These are phyloP conservation scores for Microvelia longipes DNA, from an alignment of 1,140 invertebrate genomes.

Conservation along the genomic window DNA sequence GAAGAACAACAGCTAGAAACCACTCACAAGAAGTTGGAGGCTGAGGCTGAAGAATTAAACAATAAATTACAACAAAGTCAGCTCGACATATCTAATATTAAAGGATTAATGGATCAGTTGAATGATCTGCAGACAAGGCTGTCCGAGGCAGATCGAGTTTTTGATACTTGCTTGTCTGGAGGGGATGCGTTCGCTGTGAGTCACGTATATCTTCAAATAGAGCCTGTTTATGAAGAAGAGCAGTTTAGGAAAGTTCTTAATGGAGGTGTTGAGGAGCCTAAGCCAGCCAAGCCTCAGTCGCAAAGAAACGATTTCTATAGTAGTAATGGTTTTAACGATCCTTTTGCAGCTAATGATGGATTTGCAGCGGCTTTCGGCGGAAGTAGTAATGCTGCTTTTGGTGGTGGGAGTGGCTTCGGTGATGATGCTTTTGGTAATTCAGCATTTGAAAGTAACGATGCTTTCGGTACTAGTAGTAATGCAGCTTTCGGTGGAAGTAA, in stretches of 20 bases:
- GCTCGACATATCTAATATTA: constrained; percentile 71
- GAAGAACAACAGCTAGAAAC: constrained; percentile 62
- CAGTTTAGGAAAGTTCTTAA: neutral
- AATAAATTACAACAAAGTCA: constrained; percentile 64
- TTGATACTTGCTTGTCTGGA: constrained; percentile 51
- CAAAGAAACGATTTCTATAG: neutral
- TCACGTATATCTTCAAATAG: constrained; percentile 47
- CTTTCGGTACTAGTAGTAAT: neutral
- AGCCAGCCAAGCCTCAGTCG: neutral
- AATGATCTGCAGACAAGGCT: constrained; percentile 68
- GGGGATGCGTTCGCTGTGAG: constrained; percentile 49
- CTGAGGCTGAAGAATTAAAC: constrained; percentile 54
- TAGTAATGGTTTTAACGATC: constrained; percentile 32
- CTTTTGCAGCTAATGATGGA: constrained; percentile 2
- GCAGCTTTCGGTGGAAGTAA: neutral
- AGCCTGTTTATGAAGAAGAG: constrained; percentile 43
- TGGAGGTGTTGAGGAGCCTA: neutral
- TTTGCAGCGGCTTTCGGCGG: constrained; percentile 8
- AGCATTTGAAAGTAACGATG: constrained; percentile 5
- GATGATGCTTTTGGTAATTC: neutral
- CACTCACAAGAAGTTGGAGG: constrained; percentile 48
- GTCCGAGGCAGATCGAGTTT: constrained; percentile 51
- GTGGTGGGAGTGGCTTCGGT: neutral
- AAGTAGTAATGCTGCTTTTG: constrained; percentile 1
- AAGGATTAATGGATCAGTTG: constrained; percentile 65